These are phyloP conservation scores for Akabosia matsudoensis DNA, from an alignment of 1,140 invertebrate genomes.

Conservation along the genomic window DNA sequence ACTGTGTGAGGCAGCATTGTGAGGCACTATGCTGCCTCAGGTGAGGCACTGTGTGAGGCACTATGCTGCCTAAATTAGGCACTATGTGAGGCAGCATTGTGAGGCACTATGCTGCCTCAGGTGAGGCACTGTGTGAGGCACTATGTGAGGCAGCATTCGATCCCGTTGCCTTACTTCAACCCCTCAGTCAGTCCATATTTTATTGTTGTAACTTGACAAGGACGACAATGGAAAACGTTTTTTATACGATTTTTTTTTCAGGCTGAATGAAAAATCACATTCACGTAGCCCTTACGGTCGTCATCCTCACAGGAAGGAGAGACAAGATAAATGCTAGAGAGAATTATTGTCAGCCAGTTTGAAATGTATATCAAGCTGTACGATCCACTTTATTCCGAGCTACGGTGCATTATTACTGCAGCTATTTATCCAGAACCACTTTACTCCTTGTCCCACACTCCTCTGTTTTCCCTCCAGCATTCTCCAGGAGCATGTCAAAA, in stretches of 20 bases:
- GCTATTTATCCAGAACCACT: conserved; percentile 16
- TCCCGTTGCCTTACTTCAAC: too few relatives aligned
- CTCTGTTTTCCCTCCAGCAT: not conserved
- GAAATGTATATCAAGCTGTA: not conserved
- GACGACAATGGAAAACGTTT: not conserved
- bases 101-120: too few relatives aligned
- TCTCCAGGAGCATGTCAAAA: not conserved
- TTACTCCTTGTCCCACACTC: not conserved
- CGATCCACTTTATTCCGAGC: not conserved
- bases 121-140: too few relatives aligned
- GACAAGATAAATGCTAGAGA: not conserved
- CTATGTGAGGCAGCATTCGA: too few relatives aligned
- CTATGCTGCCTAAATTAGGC: too few relatives aligned
- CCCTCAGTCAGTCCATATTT: not conserved
- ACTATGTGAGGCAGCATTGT: too few relatives aligned
- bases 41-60: too few relatives aligned
- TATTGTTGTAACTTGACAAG: not conserved
- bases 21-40: too few relatives aligned
- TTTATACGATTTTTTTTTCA: not conserved
- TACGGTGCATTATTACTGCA: conserved; percentile 15
- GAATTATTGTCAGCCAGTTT: not conserved
- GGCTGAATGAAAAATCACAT: not conserved
- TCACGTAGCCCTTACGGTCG: not conserved
- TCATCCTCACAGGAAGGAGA: not conserved
- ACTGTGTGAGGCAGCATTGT: too few relatives aligned